Base-by-base conservation (phyloP, 2,888 invertebrate species). In the Andrena haemorrhoa region DNA sequence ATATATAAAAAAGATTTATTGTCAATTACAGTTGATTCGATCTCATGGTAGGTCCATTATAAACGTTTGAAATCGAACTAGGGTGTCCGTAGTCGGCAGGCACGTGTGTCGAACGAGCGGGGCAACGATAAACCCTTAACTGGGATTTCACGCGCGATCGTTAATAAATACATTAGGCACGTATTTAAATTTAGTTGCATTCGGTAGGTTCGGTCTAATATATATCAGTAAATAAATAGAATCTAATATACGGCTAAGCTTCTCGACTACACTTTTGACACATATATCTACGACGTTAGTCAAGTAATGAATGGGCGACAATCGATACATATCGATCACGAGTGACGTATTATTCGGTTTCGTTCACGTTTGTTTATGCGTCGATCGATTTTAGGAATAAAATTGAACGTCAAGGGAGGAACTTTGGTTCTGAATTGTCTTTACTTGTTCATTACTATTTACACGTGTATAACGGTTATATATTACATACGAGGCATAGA, bases 1-100 rank as follows among this genome's bases (percentile, higher is more conserved):
- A 71, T 64, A 64, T 56, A 70, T 58, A 64, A 64, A 80, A 65
- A 72, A 10, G 51, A 71, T 73, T 61, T 82, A 68, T 61, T 35
- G 23, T 68, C 47, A 33, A 68, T 61, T 65, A 23, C 6, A 72
- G 10, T 72, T 69, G 47, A 65, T 75, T 72, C 47, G 63, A 58
- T 72, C 64, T 49, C 26, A 60, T 4, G 41, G 26, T 51, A 56
- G 10, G 26, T 61, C 12, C 75, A 80, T 75, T 23, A 10, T 64
- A 60, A 64, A 5, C 7, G 31, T 29, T 75, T 68, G 2, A 64
- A 73, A 60, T 64, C 51, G 4, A 60, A 66, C 47, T 61, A 60
- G 41, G 16, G 4, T 65, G 20, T 47, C 23, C 12, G 47, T 16
- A 12, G 12, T 49, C 56, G 29, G 33, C 58, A 58, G 31, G 35